Evolutionary conservation across 64 coral and sea anemone species (phyloP).

Genomic region (Exaiptasia diaphana): DNA sequence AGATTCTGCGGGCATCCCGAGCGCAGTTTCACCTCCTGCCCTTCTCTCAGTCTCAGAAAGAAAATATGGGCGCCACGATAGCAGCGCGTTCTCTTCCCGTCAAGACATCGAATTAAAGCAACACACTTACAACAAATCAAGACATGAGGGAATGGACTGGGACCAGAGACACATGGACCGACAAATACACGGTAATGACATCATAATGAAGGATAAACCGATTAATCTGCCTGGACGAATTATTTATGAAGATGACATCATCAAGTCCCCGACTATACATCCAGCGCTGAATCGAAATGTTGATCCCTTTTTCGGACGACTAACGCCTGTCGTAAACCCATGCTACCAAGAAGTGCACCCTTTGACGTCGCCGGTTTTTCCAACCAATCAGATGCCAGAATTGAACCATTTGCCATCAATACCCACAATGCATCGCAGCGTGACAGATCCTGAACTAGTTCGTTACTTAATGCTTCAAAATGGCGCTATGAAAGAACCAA

Average conservation of each 20-base stretch:
- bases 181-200: too few relatives aligned
- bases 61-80: too few relatives aligned
- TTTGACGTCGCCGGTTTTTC: background rate
- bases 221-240: too few relatives aligned
- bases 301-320: background rate
- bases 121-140: too few relatives aligned
- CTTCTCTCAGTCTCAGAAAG: too few relatives aligned
- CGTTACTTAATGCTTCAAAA: constrained; percentile 1
- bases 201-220: too few relatives aligned
- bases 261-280: background rate
- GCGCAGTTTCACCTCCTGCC: too few relatives aligned
- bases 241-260: background rate
- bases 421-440: background rate
- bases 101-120: too few relatives aligned
- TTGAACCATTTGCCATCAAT: background rate
- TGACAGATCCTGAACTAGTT: background rate
- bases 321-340: background rate
- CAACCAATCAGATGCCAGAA: background rate
- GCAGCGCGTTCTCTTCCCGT: too few relatives aligned
- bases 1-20: too few relatives aligned
- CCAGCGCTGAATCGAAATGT: background rate
- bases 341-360: background rate
- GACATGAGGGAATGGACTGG: too few relatives aligned
- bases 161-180: too few relatives aligned
- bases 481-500: background rate